phyloP scores from a whole-genome alignment of 1,140 invertebrate species.

The Sminthurides bifidus region DNA sequence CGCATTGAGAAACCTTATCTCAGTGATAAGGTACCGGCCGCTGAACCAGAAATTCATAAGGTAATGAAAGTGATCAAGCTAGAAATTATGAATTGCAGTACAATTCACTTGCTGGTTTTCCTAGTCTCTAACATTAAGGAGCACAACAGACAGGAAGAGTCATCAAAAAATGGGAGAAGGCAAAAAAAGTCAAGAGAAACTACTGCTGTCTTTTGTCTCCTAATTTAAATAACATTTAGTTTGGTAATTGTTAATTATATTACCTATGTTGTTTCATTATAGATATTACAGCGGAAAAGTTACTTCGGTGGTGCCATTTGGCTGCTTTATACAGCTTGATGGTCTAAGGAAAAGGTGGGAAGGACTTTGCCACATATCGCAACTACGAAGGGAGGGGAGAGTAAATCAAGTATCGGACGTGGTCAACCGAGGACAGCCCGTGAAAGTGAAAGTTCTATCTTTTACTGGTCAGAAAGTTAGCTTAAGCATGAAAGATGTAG shows the following conservation, averaged over 20 bases:
- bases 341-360: constrained; percentile 76
- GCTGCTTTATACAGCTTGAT: constrained; percentile 93
- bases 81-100: constrained; percentile 16
- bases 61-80: constrained; percentile 32
- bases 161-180: too few species aligned
- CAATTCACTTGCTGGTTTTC: not conserved
- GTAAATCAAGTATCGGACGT: constrained; percentile 92
- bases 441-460: constrained; percentile 85
- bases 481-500: constrained; percentile 96
- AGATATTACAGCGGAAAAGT: constrained; percentile 92
- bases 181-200: too few species aligned
- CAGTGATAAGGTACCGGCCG: constrained; percentile 40
- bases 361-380: constrained; percentile 95
- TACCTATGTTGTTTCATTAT: constrained; percentile 23
- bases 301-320: constrained; percentile 90
- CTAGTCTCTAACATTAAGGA: not conserved
- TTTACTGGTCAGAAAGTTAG: constrained; percentile 88
- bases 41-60: constrained; percentile 43
- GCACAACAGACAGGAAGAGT: too few species aligned
- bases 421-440: constrained; percentile 76
- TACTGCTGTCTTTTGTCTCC: too few species aligned
- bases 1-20: constrained; percentile 34
- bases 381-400: constrained; percentile 79
- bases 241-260: not conserved
- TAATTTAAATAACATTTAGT: not conserved